A percentile compares a stretch with the other conserved stretches of the same genome.
Conservation (phyloP, 2,888 invertebrate species). For the Drosophila fulvimacula region DNA sequence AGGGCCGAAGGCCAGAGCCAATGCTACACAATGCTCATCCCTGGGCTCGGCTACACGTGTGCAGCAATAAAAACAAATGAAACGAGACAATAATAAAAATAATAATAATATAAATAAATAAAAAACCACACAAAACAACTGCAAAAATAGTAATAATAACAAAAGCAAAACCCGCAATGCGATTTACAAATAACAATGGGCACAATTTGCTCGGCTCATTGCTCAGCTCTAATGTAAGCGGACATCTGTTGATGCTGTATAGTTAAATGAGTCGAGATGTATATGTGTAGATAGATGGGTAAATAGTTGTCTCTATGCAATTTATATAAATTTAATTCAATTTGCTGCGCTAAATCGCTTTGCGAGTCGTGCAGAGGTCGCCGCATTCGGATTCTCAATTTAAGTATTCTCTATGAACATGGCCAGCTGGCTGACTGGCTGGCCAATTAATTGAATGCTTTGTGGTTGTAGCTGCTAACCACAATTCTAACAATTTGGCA, state of each 20-base stretch:
- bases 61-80: slow-evolving; percentile 21
- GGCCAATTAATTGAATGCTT: slow-evolving; percentile 63
- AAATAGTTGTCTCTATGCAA: slow-evolving; percentile 64
- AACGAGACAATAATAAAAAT: slow-evolving; percentile 20
- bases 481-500: slow-evolving; percentile 78
- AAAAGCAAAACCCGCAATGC: slow-evolving; percentile 63
- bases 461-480: slow-evolving; percentile 34
- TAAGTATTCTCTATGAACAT: slow-evolving; percentile 55
- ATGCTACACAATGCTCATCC: slow-evolving; percentile 51
- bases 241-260: slow-evolving; percentile 60
- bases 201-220: slow-evolving; percentile 73
- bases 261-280: slow-evolving; percentile 13
- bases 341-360: slow-evolving; percentile 75
- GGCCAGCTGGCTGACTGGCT: slow-evolving; percentile 63
- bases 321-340: slow-evolving; percentile 79
- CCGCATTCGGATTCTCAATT: slow-evolving; percentile 59
- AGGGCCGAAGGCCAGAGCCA: slow-evolving; percentile 66
- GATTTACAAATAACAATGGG: slow-evolving; percentile 77
- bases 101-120: slow-evolving; percentile 18
- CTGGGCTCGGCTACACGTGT: slow-evolving; percentile 33
- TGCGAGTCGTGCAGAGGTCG: slow-evolving; percentile 63
- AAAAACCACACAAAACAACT: background rate
- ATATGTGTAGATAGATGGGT: slow-evolving; percentile 20
- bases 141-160: slow-evolving; percentile 29
- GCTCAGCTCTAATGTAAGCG: slow-evolving; percentile 72